Percentiles rank a stretch among this genome's conserved stretches.
Conservation (phyloP, 2,797 vertebrate species). For the Chlorospingus flavigularis region DNA sequence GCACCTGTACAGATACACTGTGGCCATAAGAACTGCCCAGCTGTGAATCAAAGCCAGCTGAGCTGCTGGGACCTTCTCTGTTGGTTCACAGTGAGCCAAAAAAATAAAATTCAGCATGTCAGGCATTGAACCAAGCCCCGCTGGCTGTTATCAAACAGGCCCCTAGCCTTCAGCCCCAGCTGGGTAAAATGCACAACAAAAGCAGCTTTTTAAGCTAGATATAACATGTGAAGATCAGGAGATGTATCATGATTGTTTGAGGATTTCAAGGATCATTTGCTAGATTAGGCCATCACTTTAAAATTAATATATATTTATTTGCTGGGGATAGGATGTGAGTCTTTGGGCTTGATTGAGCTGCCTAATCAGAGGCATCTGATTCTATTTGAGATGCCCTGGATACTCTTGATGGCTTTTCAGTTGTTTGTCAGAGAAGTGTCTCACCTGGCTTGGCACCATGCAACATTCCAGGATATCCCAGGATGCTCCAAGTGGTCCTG, state of each 20-base stretch:
- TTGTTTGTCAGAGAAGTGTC: background rate
- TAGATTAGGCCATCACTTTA: background rate
- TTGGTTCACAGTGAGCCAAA: background rate
- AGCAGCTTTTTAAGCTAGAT: background rate
- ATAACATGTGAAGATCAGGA: background rate
- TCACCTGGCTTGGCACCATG: background rate
- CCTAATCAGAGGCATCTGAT: background rate
- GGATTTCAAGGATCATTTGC: background rate
- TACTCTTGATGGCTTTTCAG: background rate
- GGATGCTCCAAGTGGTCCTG: background rate
- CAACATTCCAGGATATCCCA: background rate
- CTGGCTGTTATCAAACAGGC: background rate
- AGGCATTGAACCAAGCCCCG: background rate
- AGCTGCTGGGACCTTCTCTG: background rate
- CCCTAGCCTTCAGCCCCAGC: too few relatives aligned
- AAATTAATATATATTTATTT: background rate
- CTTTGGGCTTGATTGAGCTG: background rate
- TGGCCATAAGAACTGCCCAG: background rate
- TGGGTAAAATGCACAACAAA: background rate
- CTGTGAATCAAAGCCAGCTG: background rate
- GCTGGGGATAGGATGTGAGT: background rate
- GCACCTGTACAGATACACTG: fast-evolving
- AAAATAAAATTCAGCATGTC: background rate
- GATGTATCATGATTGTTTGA: background rate
- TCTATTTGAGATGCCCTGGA: background rate